A percentile compares a stretch with the other conserved stretches of the same genome.
Evolutionary conservation across 2,113 vertebrate species (phyloP).

Genomic region (Stigmatopora nigra): DNA sequence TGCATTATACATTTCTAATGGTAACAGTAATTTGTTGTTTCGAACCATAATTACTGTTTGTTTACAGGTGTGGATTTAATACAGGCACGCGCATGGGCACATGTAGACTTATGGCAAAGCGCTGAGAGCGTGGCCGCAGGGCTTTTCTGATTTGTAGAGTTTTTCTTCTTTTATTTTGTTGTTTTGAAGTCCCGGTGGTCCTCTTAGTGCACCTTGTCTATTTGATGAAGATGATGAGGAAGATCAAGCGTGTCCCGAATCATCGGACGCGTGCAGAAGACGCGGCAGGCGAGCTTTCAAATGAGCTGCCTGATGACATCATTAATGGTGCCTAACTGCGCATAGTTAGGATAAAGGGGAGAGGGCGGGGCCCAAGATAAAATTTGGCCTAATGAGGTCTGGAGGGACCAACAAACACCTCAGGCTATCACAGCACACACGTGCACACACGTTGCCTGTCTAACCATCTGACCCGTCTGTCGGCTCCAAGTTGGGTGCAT

Average conservation of each 20-base stretch:
- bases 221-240: background rate
- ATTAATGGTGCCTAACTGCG: constrained; percentile 87
- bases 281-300: background rate
- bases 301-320: constrained; percentile 74
- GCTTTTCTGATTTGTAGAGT: constrained; percentile 15
- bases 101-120: constrained; percentile 19
- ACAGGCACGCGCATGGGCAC: background rate
- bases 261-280: background rate
- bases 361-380: constrained; percentile 21
- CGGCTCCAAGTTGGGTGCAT: background rate
- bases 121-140: constrained; percentile 70
- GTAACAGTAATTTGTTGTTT: background rate
- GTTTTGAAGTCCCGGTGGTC: background rate
- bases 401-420: constrained; percentile 85
- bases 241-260: background rate
- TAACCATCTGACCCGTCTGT: constrained; percentile 9
- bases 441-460: background rate
- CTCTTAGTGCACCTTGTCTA: background rate
- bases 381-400: constrained; percentile 89
- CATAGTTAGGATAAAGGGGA: constrained; percentile 63
- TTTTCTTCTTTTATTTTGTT: background rate
- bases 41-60: background rate
- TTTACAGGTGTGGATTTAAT: background rate
- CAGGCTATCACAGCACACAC: constrained; percentile 64
- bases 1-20: background rate